These are phyloP conservation scores for Anadara kagoshimensis DNA, from an alignment of 1,140 invertebrate species.

Conservation along the genomic window DNA sequence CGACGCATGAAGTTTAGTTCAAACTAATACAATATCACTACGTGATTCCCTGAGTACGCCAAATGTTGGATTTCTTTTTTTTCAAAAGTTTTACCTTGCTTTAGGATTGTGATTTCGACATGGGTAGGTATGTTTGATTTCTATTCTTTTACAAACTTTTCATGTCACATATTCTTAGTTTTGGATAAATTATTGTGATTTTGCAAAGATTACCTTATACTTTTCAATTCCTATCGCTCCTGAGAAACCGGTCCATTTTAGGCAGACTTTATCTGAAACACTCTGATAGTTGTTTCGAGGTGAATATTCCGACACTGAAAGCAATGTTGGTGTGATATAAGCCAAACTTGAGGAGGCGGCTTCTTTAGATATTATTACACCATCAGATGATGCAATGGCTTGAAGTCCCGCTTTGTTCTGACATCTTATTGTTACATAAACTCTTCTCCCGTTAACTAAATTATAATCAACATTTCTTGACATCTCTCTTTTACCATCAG, in stretches of 20 bases:
- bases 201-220: conserved; percentile 15
- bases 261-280: conserved; percentile 7
- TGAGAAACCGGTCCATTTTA: conserved; percentile 30
- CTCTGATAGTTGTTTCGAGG: conserved; percentile 31
- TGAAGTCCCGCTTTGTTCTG: conserved; percentile 45
- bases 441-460: not conserved
- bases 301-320: conserved; percentile 26
- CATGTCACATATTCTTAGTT: too few species aligned
- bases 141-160: too few species aligned
- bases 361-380: conserved; percentile 37
- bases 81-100: too few species aligned
- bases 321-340: conserved; percentile 8
- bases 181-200: too few species aligned
- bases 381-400: conserved; percentile 31
- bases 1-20: too few species aligned
- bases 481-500: not conserved
- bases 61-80: too few species aligned
- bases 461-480: conserved; percentile 2
- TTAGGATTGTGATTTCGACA: too few species aligned
- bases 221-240: conserved; percentile 23
- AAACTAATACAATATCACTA: too few species aligned
- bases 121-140: too few species aligned
- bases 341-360: not conserved
- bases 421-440: conserved; percentile 33
- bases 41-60: too few species aligned